phyloP scores from a whole-genome alignment of 1,140 invertebrate species.

The Drosophila sechellia region DNA sequence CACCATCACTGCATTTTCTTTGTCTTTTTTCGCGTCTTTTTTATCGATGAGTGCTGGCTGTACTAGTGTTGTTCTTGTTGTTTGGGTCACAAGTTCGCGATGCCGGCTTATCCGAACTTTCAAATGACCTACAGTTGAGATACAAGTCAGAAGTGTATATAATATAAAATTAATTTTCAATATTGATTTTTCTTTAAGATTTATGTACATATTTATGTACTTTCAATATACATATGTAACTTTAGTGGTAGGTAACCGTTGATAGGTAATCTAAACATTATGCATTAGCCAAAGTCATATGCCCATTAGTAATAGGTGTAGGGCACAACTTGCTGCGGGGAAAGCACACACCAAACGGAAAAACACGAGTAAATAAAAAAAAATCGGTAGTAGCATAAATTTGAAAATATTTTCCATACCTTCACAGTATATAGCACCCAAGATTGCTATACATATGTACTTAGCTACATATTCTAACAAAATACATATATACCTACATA shows the following conservation, averaged over 20 bases:
- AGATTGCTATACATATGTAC: no score
- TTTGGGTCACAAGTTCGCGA: slow-evolving; percentile 71
- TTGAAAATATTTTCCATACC: not conserved
- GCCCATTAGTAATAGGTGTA: not conserved
- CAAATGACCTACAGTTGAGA: slow-evolving; percentile 26
- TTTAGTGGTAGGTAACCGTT: no score
- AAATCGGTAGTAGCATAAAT: not conserved
- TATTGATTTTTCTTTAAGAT: no score
- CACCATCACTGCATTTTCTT: slow-evolving; percentile 31
- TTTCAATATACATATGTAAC: no score
- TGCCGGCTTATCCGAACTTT: slow-evolving; percentile 32
- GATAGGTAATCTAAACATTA: no score
- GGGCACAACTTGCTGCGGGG: slow-evolving; percentile 2
- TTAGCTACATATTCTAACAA: no score
- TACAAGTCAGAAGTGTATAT: not conserved
- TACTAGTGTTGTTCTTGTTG: slow-evolving; percentile 44
- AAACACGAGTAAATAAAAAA: slow-evolving; percentile 1
- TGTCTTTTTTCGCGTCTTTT: slow-evolving; percentile 66
- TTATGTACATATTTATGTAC: no score
- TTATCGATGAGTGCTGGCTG: slow-evolving; percentile 55
- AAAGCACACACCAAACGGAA: slow-evolving; percentile 4
- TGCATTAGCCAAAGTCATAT: not conserved
- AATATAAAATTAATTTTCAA: no score
- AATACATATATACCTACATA: no score
- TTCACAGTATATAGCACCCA: not conserved